Evolutionary conservation across 2,797 vertebrate genomes (phyloP).

Genomic region (Catharus ustulatus): DNA sequence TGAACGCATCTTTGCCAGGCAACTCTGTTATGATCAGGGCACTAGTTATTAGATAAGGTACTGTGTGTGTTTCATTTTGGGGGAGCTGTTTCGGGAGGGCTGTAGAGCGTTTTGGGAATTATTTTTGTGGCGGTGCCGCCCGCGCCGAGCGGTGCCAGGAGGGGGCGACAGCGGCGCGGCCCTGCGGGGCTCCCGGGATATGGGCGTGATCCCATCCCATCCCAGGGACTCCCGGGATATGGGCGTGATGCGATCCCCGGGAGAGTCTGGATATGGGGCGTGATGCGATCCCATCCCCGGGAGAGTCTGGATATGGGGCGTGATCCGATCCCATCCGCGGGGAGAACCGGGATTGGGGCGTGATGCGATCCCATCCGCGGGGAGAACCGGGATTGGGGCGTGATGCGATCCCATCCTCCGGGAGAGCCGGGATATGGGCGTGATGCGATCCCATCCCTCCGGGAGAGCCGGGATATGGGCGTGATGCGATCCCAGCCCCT

Average conservation of each 20-base stretch:
- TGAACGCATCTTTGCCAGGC: background rate
- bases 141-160: background rate
- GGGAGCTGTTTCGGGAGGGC: background rate
- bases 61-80: rapidly evolving
- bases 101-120: background rate
- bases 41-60: rapidly evolving
- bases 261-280: background rate
- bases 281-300: too few relatives aligned
- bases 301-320: too few relatives aligned
- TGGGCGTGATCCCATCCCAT: background rate
- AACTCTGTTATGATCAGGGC: background rate
- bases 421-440: too few relatives aligned
- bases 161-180: background rate
- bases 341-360: background rate
- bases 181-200: background rate
- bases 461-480: background rate
- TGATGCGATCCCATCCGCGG: too few relatives aligned
- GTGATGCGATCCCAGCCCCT: too few relatives aligned
- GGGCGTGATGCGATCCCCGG: too few relatives aligned
- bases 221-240: too few relatives aligned
- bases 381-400: too few relatives aligned
- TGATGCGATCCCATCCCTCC: too few relatives aligned
- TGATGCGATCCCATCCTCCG: too few relatives aligned
- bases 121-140: background rate
- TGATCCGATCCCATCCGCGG: background rate